Conservation (phyloP, 1,140 invertebrate genomes). For the Heliconius congener region DNA sequence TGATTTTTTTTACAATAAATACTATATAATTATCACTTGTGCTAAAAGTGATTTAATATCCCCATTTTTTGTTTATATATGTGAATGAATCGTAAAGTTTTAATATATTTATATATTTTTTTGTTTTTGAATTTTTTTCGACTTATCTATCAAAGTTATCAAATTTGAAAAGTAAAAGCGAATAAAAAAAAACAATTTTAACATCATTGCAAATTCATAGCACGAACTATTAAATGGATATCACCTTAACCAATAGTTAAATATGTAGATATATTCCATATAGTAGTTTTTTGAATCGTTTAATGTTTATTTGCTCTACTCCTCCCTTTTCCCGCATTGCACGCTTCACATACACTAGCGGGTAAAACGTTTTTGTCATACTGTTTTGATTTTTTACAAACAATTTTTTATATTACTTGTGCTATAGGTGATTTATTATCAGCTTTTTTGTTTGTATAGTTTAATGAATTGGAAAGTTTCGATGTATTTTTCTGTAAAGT, state of each 20-base stretch:
- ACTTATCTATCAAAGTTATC: background rate
- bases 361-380: constrained; percentile 7
- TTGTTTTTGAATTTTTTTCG: background rate
- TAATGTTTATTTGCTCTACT: constrained; percentile 15
- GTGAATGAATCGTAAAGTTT: background rate
- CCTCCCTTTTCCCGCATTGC: background rate
- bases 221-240: background rate
- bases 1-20: background rate
- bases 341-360: background rate
- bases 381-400: background rate
- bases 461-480: background rate
- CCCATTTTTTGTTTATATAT: background rate
- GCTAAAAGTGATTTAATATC: background rate
- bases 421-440: background rate
- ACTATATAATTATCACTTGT: background rate
- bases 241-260: background rate
- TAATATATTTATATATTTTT: background rate
- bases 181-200: too few species aligned
- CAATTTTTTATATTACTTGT: constrained; percentile 1
- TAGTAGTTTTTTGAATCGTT: constrained; percentile 17
- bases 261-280: constrained; percentile 16
- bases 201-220: background rate
- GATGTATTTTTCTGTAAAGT: background rate
- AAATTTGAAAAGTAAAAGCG: too few species aligned
- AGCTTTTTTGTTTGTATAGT: background rate